Evolutionary conservation across 2,888 invertebrate species (phyloP), one percentile per base, ranked within the genome.

Genomic region (Synergus gifuensis): DNA sequence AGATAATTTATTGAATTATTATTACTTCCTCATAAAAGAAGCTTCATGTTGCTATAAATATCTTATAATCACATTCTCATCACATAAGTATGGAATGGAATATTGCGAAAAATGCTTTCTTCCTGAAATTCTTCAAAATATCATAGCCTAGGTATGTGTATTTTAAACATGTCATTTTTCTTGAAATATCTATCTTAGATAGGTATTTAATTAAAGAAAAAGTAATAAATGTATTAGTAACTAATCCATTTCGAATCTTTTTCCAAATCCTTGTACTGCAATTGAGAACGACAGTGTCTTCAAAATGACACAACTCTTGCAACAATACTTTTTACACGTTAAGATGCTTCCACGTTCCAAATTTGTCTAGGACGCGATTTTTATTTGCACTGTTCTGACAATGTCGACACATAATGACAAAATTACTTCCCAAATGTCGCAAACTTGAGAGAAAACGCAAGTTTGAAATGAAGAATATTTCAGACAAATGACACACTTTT

Each of bases 371-470:
- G 18, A 49, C 49, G 22, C 7, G 16, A 69, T 49, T 69, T 69
- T 69, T 22, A 49, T 14, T 66, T 66, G 18, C 9, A 46, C n/a
- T n/a, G 16, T 49, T 44, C 12, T 67, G 28, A 28, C 67, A 46
- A 67, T 67, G 14, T 67, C 67, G 16, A 46, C 46, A 67, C 16
- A 46, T 67, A 28, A 67, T 67, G 28, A 46, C 14, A 67, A 46
- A 67, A 67, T 46, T 67, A 0, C 46, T 46, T 49, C 16, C n/a
- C 16, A 7, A 66, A 66, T 66, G 11, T 11, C n/a, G 42, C 66
- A 66, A 66, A 66, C 44, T 42, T 66, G 40, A n/a, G 18, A 11
- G 44, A 11, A 67, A 28, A 22, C 22, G 44, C 3, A 46, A 44
- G 14, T 62, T 62, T 11, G 2, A 22, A 4, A 46, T 22, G 22